Evolutionary conservation across 2,797 vertebrate species (phyloP), one percentile per base, ranked within the genome.

Genomic region (Ambastaia sidthimunki): DNA sequence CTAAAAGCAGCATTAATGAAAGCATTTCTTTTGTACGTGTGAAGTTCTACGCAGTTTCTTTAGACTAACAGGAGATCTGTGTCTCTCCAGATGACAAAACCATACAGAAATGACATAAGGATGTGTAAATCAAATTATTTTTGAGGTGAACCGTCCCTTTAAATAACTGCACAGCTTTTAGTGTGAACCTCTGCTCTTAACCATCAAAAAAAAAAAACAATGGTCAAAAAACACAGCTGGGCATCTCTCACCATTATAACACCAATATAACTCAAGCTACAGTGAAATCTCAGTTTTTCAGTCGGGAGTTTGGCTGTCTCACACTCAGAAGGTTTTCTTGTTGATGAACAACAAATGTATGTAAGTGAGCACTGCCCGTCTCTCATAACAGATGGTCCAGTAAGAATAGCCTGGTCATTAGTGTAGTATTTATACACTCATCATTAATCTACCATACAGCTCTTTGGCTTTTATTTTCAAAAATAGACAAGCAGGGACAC

Each of bases 391-490:
- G 76, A 82, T 84, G 83, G 76, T 52, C 44, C 60, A 71, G 80
- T 68, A 67, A 67, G 62, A 82, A 85, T 75, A 84, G 75, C 59
- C 41, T 15, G 67, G 44, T 52, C 72, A 80, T 80, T 80, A 82
- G 47, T 31, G 77, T 47, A 54, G 73, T 85, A 82, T 85, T 82
- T 85, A 80, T 82, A 80, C 60, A 70, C 80, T 76, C 72, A 48
- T 78, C 80, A 75, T 84, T 59, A 67, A 81, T 79, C 79, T 82
- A 67, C n/a, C 23, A 71, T 67, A 50, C 37, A 71, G 73, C 48
- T 73, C 18, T 37, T 54, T 71, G 68, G 57, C 55, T 80, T 74
- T 73, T 60, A 47, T 80, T 72, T 66, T 67, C 62, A 55, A 47
- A 79, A 73, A 80, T 34, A 80, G 62, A 80, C 71, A 67, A 80